These are phyloP conservation scores for Petrolisthes cinctipes DNA, from an alignment of 2,888 invertebrate species.

Conservation along the genomic window DNA sequence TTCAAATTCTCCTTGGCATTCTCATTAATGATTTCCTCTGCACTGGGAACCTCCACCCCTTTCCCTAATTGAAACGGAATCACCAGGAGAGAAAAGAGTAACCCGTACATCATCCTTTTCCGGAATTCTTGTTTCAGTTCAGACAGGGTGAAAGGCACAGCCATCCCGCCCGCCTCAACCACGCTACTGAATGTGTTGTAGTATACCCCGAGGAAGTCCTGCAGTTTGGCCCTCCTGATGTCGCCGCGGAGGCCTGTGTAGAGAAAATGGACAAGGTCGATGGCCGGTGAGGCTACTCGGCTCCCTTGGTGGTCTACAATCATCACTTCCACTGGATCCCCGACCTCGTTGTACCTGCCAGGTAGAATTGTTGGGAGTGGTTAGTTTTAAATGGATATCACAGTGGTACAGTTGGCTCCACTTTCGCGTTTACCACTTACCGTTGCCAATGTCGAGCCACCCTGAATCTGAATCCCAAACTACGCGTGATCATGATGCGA, in stretches of 20 bases:
- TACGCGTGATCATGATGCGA: no score
- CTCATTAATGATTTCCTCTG: background rate
- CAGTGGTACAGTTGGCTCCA: no score
- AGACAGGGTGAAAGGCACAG: background rate
- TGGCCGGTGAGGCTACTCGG: background rate
- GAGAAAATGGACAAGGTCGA: background rate
- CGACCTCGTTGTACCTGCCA: conserved; percentile 17
- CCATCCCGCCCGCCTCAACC: background rate
- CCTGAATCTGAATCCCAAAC: no score
- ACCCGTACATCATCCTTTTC: background rate
- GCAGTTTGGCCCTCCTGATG: background rate
- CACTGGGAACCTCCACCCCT: background rate
- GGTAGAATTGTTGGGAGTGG: background rate
- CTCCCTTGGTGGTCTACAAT: conserved; percentile 3
- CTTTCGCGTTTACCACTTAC: no score
- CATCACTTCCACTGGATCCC: conserved; percentile 12
- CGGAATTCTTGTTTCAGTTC: conserved; percentile 9
- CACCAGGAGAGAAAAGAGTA: background rate
- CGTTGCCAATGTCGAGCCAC: no score
- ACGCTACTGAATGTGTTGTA: conserved; percentile 5
- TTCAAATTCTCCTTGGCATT: no score
- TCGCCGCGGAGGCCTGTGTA: background rate
- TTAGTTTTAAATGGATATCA: no score
- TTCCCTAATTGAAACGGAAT: background rate
- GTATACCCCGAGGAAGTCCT: background rate